Percentiles rank a stretch among this genome's conserved stretches.
Evolutionary conservation across 35 echinoderm and acorn worm species (phyloP).

Genomic region (Apostichopus parvimensis): DNA sequence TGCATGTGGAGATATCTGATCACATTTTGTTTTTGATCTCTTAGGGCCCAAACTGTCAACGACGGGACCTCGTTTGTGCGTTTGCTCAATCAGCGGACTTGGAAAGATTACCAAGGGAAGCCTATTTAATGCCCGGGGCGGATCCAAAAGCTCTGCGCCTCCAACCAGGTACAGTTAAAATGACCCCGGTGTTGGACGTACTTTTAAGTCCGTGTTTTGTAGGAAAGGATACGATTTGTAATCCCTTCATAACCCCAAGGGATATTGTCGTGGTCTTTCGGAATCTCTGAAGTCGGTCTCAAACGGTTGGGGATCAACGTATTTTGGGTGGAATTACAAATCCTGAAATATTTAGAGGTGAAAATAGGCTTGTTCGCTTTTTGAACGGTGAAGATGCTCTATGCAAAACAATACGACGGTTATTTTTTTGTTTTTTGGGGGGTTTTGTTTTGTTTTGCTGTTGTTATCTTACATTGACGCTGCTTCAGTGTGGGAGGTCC

Average conservation of each 20-base stretch:
- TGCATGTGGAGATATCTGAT: background rate
- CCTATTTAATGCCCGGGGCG: slow-evolving; percentile 27
- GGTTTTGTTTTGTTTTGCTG: background rate
- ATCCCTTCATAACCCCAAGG: slow-evolving; percentile 17
- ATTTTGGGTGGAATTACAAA: background rate
- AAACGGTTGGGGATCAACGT: slow-evolving; percentile 23
- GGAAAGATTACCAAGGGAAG: slow-evolving; percentile 18
- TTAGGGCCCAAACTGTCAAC: slow-evolving; percentile 45
- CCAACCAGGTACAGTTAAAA: background rate
- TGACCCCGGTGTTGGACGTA: slow-evolving; percentile 4
- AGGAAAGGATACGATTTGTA: background rate
- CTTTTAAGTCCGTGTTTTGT: slow-evolving; percentile 34
- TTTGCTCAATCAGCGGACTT: slow-evolving; percentile 27
- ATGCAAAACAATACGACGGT: slow-evolving; percentile 11
- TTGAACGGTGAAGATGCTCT: background rate
- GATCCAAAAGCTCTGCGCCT: slow-evolving; percentile 11
- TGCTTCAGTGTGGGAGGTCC: slow-evolving; percentile 29
- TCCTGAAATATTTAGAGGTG: too few relatives aligned
- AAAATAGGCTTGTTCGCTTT: background rate
- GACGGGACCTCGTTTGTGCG: slow-evolving; percentile 23
- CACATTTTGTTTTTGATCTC: background rate
- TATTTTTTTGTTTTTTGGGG: background rate
- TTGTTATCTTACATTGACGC: background rate
- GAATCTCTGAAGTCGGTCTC: background rate
- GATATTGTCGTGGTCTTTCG: slow-evolving; percentile 7